phyloP scores from a whole-genome alignment of 2,797 vertebrate genomes.

The Odontamblyopus rebecca region DNA sequence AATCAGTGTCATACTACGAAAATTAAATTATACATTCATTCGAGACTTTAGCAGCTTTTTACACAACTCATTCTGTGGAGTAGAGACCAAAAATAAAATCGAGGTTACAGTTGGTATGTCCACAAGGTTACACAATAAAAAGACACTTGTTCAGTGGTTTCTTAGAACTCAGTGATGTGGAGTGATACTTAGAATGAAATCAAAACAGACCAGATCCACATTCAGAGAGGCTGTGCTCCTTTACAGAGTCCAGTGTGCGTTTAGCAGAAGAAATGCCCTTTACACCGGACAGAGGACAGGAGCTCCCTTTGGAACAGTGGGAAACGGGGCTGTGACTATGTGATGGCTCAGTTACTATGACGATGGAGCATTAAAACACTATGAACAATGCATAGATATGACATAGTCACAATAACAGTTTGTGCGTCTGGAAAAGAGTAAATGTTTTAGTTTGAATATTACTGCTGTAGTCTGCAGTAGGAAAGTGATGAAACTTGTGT shows the following conservation, averaged over 20 bases:
- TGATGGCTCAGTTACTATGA: background rate
- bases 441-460: too few relatives aligned
- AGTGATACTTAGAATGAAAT: background rate
- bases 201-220: background rate
- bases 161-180: background rate
- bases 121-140: background rate
- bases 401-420: background rate
- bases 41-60: constrained; percentile 21
- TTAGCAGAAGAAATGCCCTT: constrained; percentile 38
- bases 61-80: background rate
- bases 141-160: background rate
- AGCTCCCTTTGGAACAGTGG: background rate
- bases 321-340: background rate
- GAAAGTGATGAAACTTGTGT: too few relatives aligned
- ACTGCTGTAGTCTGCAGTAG: too few relatives aligned
- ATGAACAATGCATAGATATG: background rate
- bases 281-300: constrained; percentile 10
- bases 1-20: constrained; percentile 40
- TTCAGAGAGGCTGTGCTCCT: background rate
- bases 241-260: constrained; percentile 15
- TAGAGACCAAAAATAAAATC: background rate
- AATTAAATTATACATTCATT: constrained; percentile 24
- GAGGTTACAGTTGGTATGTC: background rate
- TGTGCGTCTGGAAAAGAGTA: background rate
- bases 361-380: background rate